Evolutionary conservation across 2,113 vertebrate genomes (phyloP).

Genomic region (Macrotus californicus): DNA sequence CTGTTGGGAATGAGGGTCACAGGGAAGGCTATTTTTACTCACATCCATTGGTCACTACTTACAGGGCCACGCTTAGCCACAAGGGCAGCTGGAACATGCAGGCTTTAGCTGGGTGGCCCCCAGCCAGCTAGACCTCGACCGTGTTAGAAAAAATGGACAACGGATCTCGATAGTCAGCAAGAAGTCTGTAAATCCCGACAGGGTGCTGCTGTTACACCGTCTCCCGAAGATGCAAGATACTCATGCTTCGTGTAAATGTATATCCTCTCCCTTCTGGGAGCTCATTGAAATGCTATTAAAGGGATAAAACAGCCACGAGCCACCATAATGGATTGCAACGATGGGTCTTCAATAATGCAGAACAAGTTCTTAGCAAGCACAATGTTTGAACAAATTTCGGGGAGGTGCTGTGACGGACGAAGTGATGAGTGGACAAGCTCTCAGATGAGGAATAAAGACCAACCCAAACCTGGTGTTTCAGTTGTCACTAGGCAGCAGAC

Average conservation of each 20-base stretch:
- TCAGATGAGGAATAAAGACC: background rate
- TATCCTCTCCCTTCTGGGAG: background rate
- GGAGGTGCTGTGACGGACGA: background rate
- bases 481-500: background rate
- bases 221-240: background rate
- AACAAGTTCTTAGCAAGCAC: background rate
- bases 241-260: background rate
- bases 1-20: background rate
- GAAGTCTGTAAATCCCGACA: background rate
- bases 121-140: background rate
- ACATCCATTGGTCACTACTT: background rate
- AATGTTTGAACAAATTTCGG: background rate
- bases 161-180: background rate
- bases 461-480: background rate
- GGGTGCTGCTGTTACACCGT: background rate
- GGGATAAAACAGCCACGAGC: background rate
- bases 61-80: background rate
- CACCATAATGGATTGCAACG: background rate
- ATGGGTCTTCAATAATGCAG: background rate
- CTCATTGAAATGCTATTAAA: background rate
- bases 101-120: background rate
- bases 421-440: background rate
- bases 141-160: background rate
- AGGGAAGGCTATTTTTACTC: background rate
- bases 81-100: background rate